Percentiles rank a stretch among this genome's conserved stretches.
Evolutionary conservation across 1,140 invertebrate species (phyloP).

Genomic region (Brachionus rotundiformis): DNA sequence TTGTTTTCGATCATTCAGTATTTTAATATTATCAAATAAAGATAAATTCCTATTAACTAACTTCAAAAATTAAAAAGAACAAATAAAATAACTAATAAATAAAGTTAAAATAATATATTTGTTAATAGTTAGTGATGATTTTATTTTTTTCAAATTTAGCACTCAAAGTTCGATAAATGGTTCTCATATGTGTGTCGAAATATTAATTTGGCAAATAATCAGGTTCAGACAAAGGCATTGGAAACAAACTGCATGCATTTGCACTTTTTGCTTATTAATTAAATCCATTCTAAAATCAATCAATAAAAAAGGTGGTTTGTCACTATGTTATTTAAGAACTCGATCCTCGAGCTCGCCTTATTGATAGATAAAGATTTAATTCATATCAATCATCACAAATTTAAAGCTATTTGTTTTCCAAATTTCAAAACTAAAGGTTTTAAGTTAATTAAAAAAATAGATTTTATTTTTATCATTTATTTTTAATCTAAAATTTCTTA

Average conservation of each 20-base stretch:
- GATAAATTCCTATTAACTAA: too few species aligned
- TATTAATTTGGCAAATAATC: slow-evolving; percentile 37
- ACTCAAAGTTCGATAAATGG: slow-evolving; percentile 9
- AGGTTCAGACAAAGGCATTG: not conserved
- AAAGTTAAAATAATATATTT: not conserved
- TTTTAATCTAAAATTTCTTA: not conserved
- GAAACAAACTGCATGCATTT: not conserved
- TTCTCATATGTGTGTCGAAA: not conserved
- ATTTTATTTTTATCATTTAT: slow-evolving; percentile 24
- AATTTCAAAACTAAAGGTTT: slow-evolving; percentile 30
- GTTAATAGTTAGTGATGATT: slow-evolving; percentile 12
- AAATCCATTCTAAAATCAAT: slow-evolving; percentile 18
- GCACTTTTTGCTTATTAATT: not conserved
- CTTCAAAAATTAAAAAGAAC: too few species aligned
- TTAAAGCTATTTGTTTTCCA: slow-evolving; percentile 14
- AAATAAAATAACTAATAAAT: too few species aligned
- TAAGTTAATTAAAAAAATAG: slow-evolving; percentile 28
- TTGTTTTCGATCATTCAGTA: too few species aligned
- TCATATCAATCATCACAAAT: slow-evolving; percentile 35
- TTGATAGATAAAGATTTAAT: slow-evolving; percentile 43
- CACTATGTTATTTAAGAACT: slow-evolving; percentile 40
- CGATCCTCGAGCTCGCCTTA: not conserved
- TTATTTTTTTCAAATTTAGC: not conserved
- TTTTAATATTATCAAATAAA: too few species aligned
- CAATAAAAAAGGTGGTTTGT: slow-evolving; percentile 27